These are phyloP conservation scores for Scotopteryx bipunctaria DNA, from an alignment of 2,888 invertebrate species.

Conservation along the genomic window DNA sequence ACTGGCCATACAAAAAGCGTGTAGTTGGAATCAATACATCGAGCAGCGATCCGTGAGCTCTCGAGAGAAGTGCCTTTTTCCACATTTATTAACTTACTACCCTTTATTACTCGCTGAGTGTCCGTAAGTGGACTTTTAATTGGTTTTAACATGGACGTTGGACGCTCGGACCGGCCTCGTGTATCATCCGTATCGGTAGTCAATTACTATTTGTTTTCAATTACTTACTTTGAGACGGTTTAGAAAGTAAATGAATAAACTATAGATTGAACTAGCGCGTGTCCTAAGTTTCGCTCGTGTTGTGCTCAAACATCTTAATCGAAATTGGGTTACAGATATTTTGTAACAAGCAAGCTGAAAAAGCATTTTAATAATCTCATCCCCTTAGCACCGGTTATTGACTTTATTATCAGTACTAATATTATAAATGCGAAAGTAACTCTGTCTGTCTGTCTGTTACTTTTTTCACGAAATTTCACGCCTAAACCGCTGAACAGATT, in stretches of 20 bases:
- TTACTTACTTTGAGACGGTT: no score
- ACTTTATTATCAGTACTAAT: no score
- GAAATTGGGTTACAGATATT: conserved; percentile 33
- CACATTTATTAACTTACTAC: conserved; percentile 34
- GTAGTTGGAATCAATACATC: conserved; percentile 18
- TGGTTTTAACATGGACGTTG: conserved; percentile 30
- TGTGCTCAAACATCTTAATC: conserved; percentile 23
- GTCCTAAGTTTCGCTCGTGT: no score
- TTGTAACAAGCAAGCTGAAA: conserved; percentile 15
- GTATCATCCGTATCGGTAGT: no score
- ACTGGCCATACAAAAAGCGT: conserved; percentile 10
- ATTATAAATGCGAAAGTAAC: no score
- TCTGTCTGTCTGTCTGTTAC: no score
- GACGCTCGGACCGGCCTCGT: conserved; percentile 18
- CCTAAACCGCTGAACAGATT: no score
- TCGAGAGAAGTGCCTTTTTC: conserved; percentile 29
- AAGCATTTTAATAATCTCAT: conserved; percentile 17
- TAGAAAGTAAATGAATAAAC: no score
- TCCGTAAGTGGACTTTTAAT: conserved; percentile 31
- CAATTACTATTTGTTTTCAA: no score
- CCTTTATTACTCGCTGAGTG: conserved; percentile 24
- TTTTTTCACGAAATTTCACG: no score
- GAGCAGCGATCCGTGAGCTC: conserved; percentile 21
- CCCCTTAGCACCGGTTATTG: not conserved
- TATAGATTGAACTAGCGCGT: no score